These are phyloP conservation scores for Carcharodon carcharias DNA, from an alignment of 2,797 vertebrate species.

Conservation along the genomic window DNA sequence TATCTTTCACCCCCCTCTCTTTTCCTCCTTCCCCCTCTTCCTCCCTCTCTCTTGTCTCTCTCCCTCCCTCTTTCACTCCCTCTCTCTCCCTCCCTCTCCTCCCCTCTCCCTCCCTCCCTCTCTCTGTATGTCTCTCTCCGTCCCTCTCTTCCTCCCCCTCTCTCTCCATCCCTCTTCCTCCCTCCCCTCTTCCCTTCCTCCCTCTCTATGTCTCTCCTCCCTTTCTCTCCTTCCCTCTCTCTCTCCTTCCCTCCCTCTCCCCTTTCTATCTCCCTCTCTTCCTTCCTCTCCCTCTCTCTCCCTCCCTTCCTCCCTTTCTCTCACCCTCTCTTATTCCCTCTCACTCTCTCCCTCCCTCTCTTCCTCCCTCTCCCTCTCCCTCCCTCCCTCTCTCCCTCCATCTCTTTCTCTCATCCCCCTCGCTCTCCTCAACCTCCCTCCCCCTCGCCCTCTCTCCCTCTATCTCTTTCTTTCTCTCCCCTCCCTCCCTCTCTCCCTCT, in stretches of 20 bases:
- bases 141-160: no score
- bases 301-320: constrained; percentile 13
- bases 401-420: not conserved
- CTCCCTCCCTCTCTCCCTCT: not conserved
- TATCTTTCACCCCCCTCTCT: not conserved
- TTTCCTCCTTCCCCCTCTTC: fast-evolving
- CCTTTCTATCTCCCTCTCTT: no score
- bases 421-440: not conserved
- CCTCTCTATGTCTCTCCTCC: no score
- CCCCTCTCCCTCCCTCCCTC: not conserved
- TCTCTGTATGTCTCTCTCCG: not conserved
- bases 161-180: no score
- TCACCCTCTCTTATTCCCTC: not conserved
- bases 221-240: no score
- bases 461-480: not conserved
- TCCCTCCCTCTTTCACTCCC: fast-evolving
- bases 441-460: not conserved
- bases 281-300: not conserved
- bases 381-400: constrained; percentile 28
- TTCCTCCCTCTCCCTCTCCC: not conserved
- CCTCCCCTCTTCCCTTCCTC: no score
- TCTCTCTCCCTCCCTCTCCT: no score
- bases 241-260: no score
- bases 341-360: not conserved
- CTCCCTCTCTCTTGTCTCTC: no score